Evolutionary conservation across 2,113 vertebrate genomes (phyloP).

Genomic region (Cathartes aura): DNA sequence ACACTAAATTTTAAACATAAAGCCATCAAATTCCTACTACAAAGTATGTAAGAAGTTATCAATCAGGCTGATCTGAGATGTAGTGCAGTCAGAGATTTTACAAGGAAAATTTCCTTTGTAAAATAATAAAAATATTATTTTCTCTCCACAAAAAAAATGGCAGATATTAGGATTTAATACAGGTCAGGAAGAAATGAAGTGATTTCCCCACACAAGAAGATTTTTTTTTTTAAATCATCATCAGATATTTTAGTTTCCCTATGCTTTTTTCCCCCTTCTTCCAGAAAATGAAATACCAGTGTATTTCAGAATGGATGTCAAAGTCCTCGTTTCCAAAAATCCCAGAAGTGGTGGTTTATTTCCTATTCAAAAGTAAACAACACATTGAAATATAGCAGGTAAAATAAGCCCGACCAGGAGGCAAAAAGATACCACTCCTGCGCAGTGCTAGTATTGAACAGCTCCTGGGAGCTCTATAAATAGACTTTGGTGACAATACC

Average conservation of each 20-base stretch:
- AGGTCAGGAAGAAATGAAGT: neutral
- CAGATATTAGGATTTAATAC: neutral
- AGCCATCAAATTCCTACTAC: neutral
- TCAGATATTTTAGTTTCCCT: neutral
- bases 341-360: neutral
- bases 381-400: neutral
- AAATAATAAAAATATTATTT: neutral
- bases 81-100: neutral
- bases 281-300: neutral
- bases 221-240: neutral
- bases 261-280: neutral
- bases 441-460: neutral
- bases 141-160: neutral
- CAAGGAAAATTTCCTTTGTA: neutral
- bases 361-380: neutral
- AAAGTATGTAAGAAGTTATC: neutral
- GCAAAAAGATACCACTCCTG: neutral
- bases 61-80: neutral
- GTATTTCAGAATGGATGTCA: neutral
- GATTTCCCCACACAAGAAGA: neutral
- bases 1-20: neutral
- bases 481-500: neutral
- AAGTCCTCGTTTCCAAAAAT: neutral
- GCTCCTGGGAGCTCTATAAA: neutral
- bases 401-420: neutral